Conservation (phyloP, 2,797 vertebrate genomes). For the Babyrousa celebensis region DNA sequence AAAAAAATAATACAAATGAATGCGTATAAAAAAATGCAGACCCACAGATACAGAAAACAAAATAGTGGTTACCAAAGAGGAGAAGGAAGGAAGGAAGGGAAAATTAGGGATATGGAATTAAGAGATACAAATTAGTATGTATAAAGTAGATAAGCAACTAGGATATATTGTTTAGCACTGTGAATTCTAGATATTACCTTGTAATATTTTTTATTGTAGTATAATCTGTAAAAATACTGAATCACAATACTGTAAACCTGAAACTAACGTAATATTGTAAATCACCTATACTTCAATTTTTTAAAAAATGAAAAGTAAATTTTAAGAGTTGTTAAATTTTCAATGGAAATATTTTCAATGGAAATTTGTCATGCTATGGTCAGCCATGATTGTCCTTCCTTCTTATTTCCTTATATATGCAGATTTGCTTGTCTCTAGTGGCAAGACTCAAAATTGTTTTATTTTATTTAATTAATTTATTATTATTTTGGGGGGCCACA, state of each 20-base stretch:
- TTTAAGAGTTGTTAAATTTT: conserved; percentile 10
- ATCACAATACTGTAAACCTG: neutral
- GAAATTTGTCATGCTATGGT: neutral
- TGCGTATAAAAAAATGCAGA: neutral
- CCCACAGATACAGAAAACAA: neutral
- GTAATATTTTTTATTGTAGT: neutral
- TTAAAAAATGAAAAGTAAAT: neutral
- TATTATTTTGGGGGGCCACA: too few relatives aligned
- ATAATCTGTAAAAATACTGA: neutral
- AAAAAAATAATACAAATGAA: neutral
- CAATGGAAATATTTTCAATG: neutral
- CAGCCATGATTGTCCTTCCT: neutral
- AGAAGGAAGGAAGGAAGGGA: neutral
- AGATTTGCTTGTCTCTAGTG: neutral
- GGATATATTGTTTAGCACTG: neutral
- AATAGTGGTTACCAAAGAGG: neutral
- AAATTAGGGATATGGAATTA: neutral
- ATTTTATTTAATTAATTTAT: neutral
- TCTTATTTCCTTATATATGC: neutral
- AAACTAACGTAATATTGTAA: neutral
- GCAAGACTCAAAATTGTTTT: conserved; percentile 32
- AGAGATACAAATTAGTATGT: neutral
- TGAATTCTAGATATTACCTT: neutral
- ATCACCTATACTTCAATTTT: neutral
- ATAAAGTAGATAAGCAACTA: neutral